phyloP scores from a whole-genome alignment of 2,888 invertebrate species.

The Chromoteleia sp. region DNA sequence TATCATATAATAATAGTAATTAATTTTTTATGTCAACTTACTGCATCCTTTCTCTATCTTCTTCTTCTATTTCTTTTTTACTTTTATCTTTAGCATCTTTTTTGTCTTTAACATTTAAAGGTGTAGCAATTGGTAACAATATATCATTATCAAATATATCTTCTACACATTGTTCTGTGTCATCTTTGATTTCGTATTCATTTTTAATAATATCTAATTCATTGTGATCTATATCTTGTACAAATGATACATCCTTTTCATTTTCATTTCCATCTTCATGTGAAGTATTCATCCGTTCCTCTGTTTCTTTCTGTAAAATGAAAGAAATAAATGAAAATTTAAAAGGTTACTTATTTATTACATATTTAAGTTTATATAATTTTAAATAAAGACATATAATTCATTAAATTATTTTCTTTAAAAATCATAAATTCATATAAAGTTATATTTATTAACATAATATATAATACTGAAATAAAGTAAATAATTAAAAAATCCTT shows the following conservation, averaged over 20 bases:
- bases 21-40: slow-evolving; percentile 85
- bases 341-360: too few relatives aligned
- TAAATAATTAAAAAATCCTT: too few relatives aligned
- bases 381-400: too few relatives aligned
- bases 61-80: slow-evolving; percentile 95
- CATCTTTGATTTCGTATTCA: slow-evolving; percentile 73
- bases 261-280: slow-evolving; percentile 37
- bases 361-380: too few relatives aligned
- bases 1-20: too few relatives aligned
- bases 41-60: slow-evolving; percentile 98
- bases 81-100: slow-evolving; percentile 89
- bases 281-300: slow-evolving; percentile 27
- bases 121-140: slow-evolving; percentile 74
- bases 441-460: too few relatives aligned
- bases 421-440: too few relatives aligned
- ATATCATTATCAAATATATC: slow-evolving; percentile 80
- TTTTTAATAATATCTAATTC: slow-evolving; percentile 75
- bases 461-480: too few relatives aligned
- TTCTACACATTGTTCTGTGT: slow-evolving; percentile 71
- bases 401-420: too few relatives aligned
- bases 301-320: slow-evolving; percentile 19
- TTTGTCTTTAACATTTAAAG: slow-evolving; percentile 76
- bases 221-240: slow-evolving; percentile 24
- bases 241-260: slow-evolving; percentile 29
- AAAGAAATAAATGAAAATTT: too few relatives aligned